Base-by-base conservation (phyloP, 2,888 invertebrate species). In the Polietes domitor region DNA sequence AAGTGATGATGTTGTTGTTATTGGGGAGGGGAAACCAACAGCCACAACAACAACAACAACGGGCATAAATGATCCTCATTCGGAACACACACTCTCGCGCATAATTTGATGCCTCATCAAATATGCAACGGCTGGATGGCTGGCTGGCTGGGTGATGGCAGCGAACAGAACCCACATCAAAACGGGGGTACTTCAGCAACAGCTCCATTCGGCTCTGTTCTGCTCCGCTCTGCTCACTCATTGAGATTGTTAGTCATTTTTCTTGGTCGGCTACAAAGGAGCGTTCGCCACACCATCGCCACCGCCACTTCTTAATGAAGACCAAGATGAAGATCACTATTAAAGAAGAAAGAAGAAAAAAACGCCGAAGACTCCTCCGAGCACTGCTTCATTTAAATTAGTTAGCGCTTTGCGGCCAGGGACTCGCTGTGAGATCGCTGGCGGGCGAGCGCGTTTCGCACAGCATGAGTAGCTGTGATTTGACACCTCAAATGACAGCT, bases 391-490 rank as follows among this genome's bases (percentile, higher is more conserved):
- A 89, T 89, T 89, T 89, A 89, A 89, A 89, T 89, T 89, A 81
- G 68, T 75, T 28, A 32, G 70, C 61, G 24, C 2, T 43, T 68
- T 68, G 28, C 63, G 32, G 26, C 77, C 68, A 72, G 76, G 61
- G 68, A n/a, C 78, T 80, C 70, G 73, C 80, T 81, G 80, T 77
- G 79, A 79, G 43, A 43, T 75, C 15, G 65, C 50, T 76, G 53
- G 75, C 77, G 80, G 68, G 74, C 70, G 75, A 61, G 77, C 68
- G 77, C 80, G 58, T 78, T 80, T 80, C 58, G 86, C 91, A 90
- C 91, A 91, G 91, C 92, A 91, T 92, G 91, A 91, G 91, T 91
- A 91, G 91, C 92, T 91, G 92, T 89, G 91, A 91, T 92, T 90
- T 91, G 91, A 92, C 91, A 91, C 91, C 91, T 91, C 87, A 89